phyloP scores from a whole-genome alignment of 2,888 invertebrate genomes.

The Trichopria drosophilae region DNA sequence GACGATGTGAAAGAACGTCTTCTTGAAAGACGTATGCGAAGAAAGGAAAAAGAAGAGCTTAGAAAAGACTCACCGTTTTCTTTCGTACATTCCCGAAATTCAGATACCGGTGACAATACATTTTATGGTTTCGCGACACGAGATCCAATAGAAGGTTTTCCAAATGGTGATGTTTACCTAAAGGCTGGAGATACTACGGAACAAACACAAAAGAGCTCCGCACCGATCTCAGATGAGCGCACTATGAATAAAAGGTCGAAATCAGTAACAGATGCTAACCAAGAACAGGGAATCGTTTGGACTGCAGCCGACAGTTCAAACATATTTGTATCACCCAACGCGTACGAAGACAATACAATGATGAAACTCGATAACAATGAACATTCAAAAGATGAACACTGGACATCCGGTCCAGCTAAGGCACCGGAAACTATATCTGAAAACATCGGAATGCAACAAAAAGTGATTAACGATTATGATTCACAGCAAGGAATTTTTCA shows the following conservation, averaged over 20 bases:
- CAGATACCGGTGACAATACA: conserved; percentile 39
- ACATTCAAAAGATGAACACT: conserved; percentile 31
- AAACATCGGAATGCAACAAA: too few species aligned
- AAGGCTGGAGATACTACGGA: conserved; percentile 27
- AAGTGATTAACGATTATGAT: too few species aligned
- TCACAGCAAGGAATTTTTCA: too few species aligned
- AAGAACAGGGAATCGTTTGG: too few species aligned
- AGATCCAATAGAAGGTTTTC: conserved; percentile 38
- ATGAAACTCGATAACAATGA: too few species aligned
- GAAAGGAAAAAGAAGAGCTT: neutral
- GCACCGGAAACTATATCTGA: neutral
- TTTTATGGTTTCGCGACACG: conserved; percentile 42
- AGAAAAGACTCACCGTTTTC: conserved; percentile 10
- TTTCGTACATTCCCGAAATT: conserved; percentile 21
- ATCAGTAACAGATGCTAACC: too few species aligned
- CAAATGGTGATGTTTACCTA: conserved; percentile 40
- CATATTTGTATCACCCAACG: too few species aligned
- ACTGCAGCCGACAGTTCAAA: too few species aligned
- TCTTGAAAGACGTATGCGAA: neutral
- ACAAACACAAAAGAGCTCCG: too few species aligned
- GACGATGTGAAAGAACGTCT: conserved; percentile 35
- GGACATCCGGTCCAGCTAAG: conserved; percentile 1
- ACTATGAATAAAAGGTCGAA: conserved; percentile 4
- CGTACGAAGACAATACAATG: too few species aligned
- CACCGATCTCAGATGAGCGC: too few species aligned